phyloP scores from a whole-genome alignment of 2,888 invertebrate species.

The Temnothorax rugatulus region DNA sequence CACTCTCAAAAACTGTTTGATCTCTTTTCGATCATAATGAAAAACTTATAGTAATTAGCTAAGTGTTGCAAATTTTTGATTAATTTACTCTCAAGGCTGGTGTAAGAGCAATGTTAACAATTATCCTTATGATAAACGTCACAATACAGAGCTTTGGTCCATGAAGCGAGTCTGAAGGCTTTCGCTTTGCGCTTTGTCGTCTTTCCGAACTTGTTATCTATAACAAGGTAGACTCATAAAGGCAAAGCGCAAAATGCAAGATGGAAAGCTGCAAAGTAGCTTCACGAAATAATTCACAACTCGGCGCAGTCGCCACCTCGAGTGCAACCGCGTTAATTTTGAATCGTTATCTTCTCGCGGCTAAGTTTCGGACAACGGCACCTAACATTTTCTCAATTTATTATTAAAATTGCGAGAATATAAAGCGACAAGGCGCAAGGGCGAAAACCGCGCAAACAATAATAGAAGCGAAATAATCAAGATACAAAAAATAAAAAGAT shows the following conservation, averaged over 20 bases:
- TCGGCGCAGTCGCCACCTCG: constrained; percentile 5
- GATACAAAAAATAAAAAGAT: background rate
- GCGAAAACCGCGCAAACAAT: background rate
- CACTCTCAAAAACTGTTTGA: background rate
- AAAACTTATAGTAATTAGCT: background rate
- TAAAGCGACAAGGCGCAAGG: background rate
- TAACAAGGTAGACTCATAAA: constrained; percentile 47
- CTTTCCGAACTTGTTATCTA: constrained; percentile 44
- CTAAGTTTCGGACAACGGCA: constrained; percentile 8
- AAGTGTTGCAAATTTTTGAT: constrained; percentile 8
- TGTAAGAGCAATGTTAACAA: constrained; percentile 29
- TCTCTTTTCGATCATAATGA: background rate
- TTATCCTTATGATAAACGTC: constrained; percentile 21
- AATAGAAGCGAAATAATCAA: constrained; percentile 4
- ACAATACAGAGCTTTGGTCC: background rate
- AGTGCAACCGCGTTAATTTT: constrained; percentile 43
- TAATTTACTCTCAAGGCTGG: constrained; percentile 16
- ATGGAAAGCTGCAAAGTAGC: constrained; percentile 44
- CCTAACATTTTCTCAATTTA: constrained; percentile 12
- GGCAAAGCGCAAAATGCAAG: constrained; percentile 49
- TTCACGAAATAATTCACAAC: constrained; percentile 42
- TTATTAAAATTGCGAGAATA: constrained; percentile 12
- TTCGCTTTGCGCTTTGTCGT: constrained; percentile 43
- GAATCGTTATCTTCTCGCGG: constrained; percentile 21
- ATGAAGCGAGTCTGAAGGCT: constrained; percentile 7